Evolutionary conservation across 2,797 vertebrate genomes (phyloP).

Genomic region (Catostomus latipinnis): DNA sequence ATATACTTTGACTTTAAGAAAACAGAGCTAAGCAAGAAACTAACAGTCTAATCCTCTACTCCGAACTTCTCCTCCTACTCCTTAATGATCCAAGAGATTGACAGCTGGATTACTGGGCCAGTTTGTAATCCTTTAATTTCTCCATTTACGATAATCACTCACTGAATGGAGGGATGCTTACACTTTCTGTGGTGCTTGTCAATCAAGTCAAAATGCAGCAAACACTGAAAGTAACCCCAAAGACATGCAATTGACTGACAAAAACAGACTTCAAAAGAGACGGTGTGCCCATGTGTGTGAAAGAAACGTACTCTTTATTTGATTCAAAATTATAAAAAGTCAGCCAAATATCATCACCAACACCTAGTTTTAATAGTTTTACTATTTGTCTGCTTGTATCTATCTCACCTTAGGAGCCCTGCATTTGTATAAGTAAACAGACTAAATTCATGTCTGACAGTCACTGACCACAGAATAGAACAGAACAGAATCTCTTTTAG

Average conservation of each 20-base stretch:
- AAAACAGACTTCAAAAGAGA: slow-evolving; percentile 12
- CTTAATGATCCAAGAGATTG: slow-evolving; percentile 79
- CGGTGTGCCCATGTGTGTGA: background rate
- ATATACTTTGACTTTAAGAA: background rate
- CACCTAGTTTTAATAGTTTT: background rate
- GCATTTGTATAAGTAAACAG: slow-evolving; percentile 39
- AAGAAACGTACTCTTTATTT: background rate
- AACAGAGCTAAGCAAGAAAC: slow-evolving; percentile 1
- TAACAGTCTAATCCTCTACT: slow-evolving; percentile 39
- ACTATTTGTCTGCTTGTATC: slow-evolving; percentile 17
- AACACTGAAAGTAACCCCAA: slow-evolving; percentile 34
- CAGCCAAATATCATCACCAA: slow-evolving; percentile 15
- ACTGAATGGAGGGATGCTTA: slow-evolving; percentile 65
- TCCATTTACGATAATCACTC: slow-evolving; percentile 80
- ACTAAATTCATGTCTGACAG: slow-evolving; percentile 41
- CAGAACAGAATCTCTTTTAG: slow-evolving; percentile 37
- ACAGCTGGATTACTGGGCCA: slow-evolving; percentile 76
- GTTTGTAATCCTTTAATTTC: slow-evolving; percentile 83
- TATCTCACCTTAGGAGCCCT: slow-evolving; percentile 17
- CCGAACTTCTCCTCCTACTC: slow-evolving; percentile 54
- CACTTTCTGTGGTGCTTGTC: slow-evolving; percentile 47
- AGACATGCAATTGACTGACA: background rate
- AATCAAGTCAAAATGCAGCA: slow-evolving; percentile 39
- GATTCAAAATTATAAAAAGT: slow-evolving; percentile 31
- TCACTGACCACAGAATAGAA: slow-evolving; percentile 31